Conservation (phyloP, 2,113 vertebrate species). For the Falcunculus frontatus region DNA sequence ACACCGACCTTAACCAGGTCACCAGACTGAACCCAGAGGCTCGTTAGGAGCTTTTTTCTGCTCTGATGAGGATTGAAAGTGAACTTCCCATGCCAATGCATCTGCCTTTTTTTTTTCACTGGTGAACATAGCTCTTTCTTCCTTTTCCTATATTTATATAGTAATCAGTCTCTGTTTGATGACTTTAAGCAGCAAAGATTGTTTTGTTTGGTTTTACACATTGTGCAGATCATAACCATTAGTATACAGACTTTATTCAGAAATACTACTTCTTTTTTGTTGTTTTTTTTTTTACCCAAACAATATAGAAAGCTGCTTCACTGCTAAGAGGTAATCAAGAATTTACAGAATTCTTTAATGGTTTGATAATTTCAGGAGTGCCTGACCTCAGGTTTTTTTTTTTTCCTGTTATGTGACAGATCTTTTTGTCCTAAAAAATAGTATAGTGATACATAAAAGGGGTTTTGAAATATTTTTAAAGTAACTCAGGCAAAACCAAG, state of each 20-base stretch:
- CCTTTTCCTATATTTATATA: background rate
- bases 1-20: background rate
- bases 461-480: background rate
- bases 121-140: background rate
- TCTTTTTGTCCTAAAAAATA: background rate
- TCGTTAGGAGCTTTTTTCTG: background rate
- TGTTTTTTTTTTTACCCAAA: background rate
- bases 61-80: background rate
- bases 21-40: background rate
- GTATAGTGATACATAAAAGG: background rate
- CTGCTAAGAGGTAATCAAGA: background rate
- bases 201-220: background rate
- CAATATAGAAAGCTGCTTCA: background rate
- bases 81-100: background rate
- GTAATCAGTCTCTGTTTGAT: background rate
- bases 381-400: background rate
- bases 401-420: background rate
- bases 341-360: background rate
- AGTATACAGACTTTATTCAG: background rate
- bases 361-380: background rate
- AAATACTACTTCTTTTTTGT: background rate
- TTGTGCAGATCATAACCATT: background rate
- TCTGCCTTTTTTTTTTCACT: background rate
- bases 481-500: background rate
- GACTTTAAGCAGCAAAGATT: background rate